Evolutionary conservation across 2,888 invertebrate species (phyloP).

Genomic region (Brassicogethes aeneus): DNA sequence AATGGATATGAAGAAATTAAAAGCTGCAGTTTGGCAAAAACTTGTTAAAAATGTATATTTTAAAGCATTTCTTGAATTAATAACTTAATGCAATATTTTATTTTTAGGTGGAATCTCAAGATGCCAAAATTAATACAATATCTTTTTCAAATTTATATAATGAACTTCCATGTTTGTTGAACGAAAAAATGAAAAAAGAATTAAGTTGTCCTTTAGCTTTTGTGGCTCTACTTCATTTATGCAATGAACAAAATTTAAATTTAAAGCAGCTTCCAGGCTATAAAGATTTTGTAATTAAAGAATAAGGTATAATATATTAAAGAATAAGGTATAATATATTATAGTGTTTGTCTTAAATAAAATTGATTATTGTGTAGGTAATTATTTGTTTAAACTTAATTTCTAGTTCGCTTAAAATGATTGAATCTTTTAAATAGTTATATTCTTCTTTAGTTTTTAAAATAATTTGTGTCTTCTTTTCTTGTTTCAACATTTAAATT

Average conservation of each 20-base stretch:
- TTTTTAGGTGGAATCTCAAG: conserved; percentile 9
- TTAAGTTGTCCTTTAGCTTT: conserved; percentile 72
- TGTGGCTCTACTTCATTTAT: conserved; percentile 72
- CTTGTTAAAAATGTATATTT: too few relatives aligned
- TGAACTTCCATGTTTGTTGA: conserved; percentile 48
- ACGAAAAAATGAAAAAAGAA: conserved; percentile 57
- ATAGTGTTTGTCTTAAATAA: too few relatives aligned
- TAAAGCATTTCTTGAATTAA: too few relatives aligned
- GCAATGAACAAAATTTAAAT: conserved; percentile 66
- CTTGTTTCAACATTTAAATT: too few relatives aligned
- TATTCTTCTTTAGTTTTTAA: too few relatives aligned
- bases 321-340: too few relatives aligned
- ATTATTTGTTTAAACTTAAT: too few relatives aligned
- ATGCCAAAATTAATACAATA: conserved; percentile 28
- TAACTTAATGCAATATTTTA: conserved; percentile 1
- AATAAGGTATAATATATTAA: too few relatives aligned
- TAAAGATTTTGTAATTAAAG: conserved; percentile 48
- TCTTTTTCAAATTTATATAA: conserved; percentile 49
- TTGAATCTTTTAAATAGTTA: too few relatives aligned
- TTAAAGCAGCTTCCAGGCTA: conserved; percentile 45
- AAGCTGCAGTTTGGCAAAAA: conserved; percentile 65
- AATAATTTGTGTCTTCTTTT: too few relatives aligned
- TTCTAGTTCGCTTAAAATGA: too few relatives aligned
- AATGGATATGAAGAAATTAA: conserved; percentile 77
- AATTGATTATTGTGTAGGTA: too few relatives aligned